A percentile compares a stretch with the other conserved stretches of the same genome.
Conservation (phyloP, 2,888 invertebrate species). For the Melanophora roralis region DNA sequence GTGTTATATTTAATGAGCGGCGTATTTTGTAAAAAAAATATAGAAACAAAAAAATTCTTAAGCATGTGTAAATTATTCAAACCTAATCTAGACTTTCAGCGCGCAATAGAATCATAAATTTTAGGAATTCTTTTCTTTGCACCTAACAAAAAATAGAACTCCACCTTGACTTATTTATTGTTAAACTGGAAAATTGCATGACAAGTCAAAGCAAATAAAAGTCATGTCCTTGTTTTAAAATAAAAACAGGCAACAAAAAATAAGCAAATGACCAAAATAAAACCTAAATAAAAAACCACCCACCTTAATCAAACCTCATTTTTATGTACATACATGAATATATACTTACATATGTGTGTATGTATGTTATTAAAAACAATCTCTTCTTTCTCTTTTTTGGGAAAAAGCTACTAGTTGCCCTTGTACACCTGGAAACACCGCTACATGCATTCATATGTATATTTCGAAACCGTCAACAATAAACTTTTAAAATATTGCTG, state of each 20-base stretch:
- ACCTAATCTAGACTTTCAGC: slow-evolving; percentile 61
- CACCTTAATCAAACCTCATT: slow-evolving; percentile 10
- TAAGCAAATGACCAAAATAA: slow-evolving; percentile 28
- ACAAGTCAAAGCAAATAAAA: slow-evolving; percentile 61
- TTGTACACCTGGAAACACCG: neutral
- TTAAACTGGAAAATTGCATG: slow-evolving; percentile 45
- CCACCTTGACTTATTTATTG: slow-evolving; percentile 45
- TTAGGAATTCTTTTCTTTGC: slow-evolving; percentile 32
- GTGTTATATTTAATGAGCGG: slow-evolving; percentile 2
- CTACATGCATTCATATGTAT: too few relatives aligned
- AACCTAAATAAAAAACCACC: slow-evolving; percentile 30
- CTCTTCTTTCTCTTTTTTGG: neutral
- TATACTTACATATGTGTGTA: too few relatives aligned
- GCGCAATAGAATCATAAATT: slow-evolving; percentile 56
- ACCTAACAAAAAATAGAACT: neutral
- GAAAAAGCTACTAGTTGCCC: neutral
- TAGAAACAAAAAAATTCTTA: slow-evolving; percentile 42
- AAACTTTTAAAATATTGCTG: too few relatives aligned
- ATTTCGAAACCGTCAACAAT: too few relatives aligned
- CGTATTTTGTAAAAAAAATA: neutral
- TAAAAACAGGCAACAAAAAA: neutral
- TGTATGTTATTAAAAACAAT: too few relatives aligned
- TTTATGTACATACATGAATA: slow-evolving; percentile 4
- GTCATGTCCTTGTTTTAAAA: slow-evolving; percentile 53
- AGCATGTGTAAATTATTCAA: slow-evolving; percentile 64